Evolutionary conservation across 2,888 invertebrate species (phyloP).

Genomic region (Rhingia rostrata): DNA sequence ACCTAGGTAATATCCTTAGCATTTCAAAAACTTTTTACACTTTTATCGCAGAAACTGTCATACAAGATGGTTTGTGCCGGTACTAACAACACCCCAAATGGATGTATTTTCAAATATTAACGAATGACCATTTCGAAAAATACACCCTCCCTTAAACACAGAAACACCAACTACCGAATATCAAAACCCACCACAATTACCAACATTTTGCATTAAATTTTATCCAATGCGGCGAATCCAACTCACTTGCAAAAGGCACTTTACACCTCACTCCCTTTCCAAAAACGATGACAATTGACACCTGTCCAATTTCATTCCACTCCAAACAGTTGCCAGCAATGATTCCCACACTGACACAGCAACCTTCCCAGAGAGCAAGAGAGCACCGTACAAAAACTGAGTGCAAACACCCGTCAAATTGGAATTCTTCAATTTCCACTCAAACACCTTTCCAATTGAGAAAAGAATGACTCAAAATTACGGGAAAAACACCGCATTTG

Average conservation of each 20-base stretch:
- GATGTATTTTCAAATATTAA: neutral
- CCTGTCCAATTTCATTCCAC: constrained; percentile 61
- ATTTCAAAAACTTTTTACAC: too few species aligned
- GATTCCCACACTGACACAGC: constrained; percentile 15
- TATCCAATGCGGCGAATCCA: constrained; percentile 55
- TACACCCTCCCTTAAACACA: neutral
- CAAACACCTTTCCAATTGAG: constrained; percentile 71
- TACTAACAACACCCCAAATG: constrained; percentile 13
- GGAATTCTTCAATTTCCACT: constrained; percentile 45
- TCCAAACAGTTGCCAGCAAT: constrained; percentile 57
- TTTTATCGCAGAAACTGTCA: constrained; percentile 3
- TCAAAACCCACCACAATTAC: constrained; percentile 16
- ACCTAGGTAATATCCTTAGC: too few species aligned
- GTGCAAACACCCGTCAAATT: constrained; percentile 29
- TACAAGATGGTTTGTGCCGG: constrained; percentile 7
- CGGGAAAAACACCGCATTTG: constrained; percentile 51
- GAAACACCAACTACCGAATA: constrained; percentile 43
- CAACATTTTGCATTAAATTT: neutral
- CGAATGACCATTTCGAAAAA: too few species aligned
- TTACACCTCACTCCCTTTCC: neutral
- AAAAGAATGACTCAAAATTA: constrained; percentile 43
- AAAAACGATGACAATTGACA: constrained; percentile 51
- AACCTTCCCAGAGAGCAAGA: neutral
- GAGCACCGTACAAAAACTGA: constrained; percentile 2
- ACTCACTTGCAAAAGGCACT: constrained; percentile 12